These are phyloP conservation scores for Pygoscelis antarcticus DNA, from an alignment of 2,113 vertebrate species.

Conservation along the genomic window DNA sequence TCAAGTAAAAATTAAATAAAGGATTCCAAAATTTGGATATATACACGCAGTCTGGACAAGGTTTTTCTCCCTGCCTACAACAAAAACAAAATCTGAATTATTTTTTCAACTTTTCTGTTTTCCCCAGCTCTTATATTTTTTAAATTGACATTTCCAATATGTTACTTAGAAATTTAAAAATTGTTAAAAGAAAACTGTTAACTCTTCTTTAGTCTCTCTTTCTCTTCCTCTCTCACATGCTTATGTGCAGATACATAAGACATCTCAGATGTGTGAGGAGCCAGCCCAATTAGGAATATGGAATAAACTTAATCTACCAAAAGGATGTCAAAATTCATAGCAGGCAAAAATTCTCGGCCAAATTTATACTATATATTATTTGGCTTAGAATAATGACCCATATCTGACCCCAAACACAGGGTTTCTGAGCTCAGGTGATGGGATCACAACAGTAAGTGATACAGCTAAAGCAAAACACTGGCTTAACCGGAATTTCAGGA, in stretches of 20 bases:
- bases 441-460: neutral
- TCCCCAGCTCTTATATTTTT: neutral
- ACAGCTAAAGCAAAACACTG: neutral
- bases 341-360: neutral
- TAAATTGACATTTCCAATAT: neutral
- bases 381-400: neutral
- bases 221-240: neutral
- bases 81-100: neutral
- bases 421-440: neutral
- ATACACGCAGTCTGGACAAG: accelerated
- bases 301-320: neutral
- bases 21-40: neutral
- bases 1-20: neutral
- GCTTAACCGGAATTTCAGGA: neutral
- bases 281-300: neutral
- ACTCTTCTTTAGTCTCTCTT: neutral
- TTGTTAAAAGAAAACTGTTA: neutral
- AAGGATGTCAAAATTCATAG: neutral
- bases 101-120: neutral
- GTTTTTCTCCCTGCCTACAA: neutral
- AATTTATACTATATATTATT: neutral
- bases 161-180: neutral
- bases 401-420: accelerated
- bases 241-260: neutral
- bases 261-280: neutral